These are phyloP conservation scores for Dendrolimus houi DNA, from an alignment of 2,888 invertebrate genomes.

Conservation along the genomic window DNA sequence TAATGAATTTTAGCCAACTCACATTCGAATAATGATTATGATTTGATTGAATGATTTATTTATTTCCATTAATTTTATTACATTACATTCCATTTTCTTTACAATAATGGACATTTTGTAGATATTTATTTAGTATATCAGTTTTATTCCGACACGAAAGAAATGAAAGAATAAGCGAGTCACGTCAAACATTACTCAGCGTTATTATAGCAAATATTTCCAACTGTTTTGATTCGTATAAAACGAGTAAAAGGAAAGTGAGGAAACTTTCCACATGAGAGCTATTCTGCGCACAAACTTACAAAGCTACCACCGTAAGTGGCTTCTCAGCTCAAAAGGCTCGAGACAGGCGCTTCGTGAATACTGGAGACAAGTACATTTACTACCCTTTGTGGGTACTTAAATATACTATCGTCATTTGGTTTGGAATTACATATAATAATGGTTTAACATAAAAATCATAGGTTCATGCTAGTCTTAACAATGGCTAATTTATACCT, in stretches of 20 bases:
- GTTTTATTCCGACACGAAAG: not conserved
- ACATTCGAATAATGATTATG: too few relatives aligned
- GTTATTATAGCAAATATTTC: constrained; percentile 18
- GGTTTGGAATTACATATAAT: not conserved
- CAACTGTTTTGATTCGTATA: constrained; percentile 7
- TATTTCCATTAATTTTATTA: too few relatives aligned
- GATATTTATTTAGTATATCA: not conserved
- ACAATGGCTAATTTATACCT: too few relatives aligned
- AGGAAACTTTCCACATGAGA: constrained; percentile 32
- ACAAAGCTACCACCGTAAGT: constrained; percentile 30
- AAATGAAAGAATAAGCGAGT: not conserved
- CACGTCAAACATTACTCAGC: not conserved
- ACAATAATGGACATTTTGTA: not conserved
- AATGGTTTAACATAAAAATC: too few relatives aligned
- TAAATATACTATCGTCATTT: constrained; percentile 2
- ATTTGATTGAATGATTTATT: too few relatives aligned
- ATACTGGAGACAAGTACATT: constrained; percentile 3
- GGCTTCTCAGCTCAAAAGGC: constrained; percentile 24
- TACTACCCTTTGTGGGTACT: not conserved
- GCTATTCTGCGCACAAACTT: constrained; percentile 13
- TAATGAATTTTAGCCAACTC: too few relatives aligned
- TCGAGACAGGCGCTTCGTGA: constrained; percentile 4
- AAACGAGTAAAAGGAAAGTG: constrained; percentile 12
- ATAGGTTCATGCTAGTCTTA: too few relatives aligned
- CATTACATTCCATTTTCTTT: too few relatives aligned